Evolutionary conservation across 2,113 vertebrate genomes (phyloP), one percentile per base, ranked within the genome.

Genomic region (Oncorhynchus kisutch): DNA sequence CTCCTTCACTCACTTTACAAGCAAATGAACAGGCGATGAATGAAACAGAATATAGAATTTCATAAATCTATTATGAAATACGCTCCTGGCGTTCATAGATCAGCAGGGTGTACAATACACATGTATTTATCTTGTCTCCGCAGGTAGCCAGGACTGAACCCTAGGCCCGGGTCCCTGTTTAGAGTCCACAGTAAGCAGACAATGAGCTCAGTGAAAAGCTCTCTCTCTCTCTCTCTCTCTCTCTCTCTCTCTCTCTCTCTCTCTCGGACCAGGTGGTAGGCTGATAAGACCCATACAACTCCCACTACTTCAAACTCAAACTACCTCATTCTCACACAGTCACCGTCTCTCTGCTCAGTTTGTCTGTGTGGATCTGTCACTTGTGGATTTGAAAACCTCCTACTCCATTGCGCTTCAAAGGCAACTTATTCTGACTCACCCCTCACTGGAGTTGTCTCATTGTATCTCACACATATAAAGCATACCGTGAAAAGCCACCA

Each of bases 271-370:
- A 90, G 91, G 91, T 92, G 90, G 84, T 84, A 70, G 51, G 70
- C 79, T 81, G 91, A 92, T 92, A 91, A 91, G 84, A 8, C 65
- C 67, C 25, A 22, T 64, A 76, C 39, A 69, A 70, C 90, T 91
- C 91, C 91, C 90, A 88, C 85, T 39, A 39, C 2, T 87, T 81
- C 69, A 3, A 39, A 39, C 39, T 45, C 9, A 45, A 67, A 67
- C 71, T 65, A 74, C 39, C 31, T n/a, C 7, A 66, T 49, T 67
- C 59, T 25, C 39, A 31, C 70, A 31, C 20, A 29, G 65, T 73
- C 66, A 34, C 39, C 8, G 9, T 45, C 9, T 11, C 39, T 45
- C 39, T 11, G 39, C 49, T 73, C 24, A 25, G 24, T 25, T 25
- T 11, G 60, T 24, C 24, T 4, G 7, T 64, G 60, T 74, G 75